phyloP scores from a whole-genome alignment of 2,797 vertebrate species.

The Chelmon rostratus region DNA sequence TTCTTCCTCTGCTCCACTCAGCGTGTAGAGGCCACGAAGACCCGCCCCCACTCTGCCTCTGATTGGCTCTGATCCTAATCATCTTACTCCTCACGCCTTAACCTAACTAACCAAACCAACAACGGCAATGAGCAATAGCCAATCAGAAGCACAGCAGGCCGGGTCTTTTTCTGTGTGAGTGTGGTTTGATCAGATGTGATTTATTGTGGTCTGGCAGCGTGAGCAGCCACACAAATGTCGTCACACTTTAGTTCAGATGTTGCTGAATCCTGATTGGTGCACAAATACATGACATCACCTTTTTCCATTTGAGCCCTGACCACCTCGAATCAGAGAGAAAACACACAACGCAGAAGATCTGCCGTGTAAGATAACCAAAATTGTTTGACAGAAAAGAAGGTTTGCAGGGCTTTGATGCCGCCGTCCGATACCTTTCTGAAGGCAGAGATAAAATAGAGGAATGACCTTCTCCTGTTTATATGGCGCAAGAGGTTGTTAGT shows the following conservation, averaged over 20 bases:
- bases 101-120: too few relatives aligned
- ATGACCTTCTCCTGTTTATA: constrained; percentile 64
- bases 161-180: too few relatives aligned
- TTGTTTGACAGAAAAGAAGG: not conserved
- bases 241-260: not conserved
- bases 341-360: not conserved
- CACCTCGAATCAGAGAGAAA: not conserved
- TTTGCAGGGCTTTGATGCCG: constrained; percentile 26
- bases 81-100: too few relatives aligned
- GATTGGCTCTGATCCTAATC: too few relatives aligned
- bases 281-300: not conserved
- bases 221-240: not conserved
- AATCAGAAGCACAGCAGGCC: too few relatives aligned
- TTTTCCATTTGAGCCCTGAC: not conserved
- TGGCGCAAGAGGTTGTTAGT: constrained; percentile 34
- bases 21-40: too few relatives aligned
- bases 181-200: constrained; percentile 1
- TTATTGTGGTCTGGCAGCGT: not conserved
- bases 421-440: constrained; percentile 31
- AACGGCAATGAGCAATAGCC: too few relatives aligned
- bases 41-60: too few relatives aligned
- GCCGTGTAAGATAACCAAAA: not conserved
- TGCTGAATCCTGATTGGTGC: not conserved
- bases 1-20: too few relatives aligned
- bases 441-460: constrained; percentile 30